Conservation (phyloP, 23 tunicate genomes). For the Halocynthia aurantium region DNA sequence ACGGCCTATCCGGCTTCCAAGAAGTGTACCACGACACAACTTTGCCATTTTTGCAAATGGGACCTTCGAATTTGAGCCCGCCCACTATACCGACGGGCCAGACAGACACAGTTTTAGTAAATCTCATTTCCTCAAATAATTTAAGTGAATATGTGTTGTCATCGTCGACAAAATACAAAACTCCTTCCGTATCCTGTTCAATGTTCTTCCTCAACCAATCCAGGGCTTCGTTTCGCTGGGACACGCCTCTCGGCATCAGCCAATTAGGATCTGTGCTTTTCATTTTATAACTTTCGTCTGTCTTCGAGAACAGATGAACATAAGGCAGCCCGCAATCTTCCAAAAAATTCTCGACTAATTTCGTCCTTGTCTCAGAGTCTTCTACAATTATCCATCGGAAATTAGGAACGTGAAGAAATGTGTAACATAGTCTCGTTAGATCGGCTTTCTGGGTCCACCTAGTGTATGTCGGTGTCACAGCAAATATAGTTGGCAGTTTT, state of each 20-base stretch:
- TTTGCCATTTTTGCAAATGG: conserved; percentile 57
- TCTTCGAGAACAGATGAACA: conserved; percentile 69
- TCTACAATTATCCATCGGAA: conserved; percentile 93
- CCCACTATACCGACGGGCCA: conserved; percentile 97
- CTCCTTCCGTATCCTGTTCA: conserved; percentile 23
- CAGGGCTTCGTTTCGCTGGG: conserved; percentile 78
- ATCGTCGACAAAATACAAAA: conserved; percentile 89
- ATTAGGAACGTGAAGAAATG: conserved; percentile 84
- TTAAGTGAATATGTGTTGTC: conserved; percentile 82
- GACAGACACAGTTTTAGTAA: conserved; percentile 45
- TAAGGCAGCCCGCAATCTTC: conserved; percentile 40
- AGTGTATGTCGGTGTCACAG: conserved; percentile 90
- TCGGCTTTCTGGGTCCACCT: conserved; percentile 98
- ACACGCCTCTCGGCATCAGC: conserved; percentile 91
- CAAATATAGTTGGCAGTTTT: conserved; percentile 51
- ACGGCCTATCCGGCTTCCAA: conserved; percentile 95
- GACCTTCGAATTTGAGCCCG: conserved; percentile 91
- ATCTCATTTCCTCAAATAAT: conserved; percentile 83
- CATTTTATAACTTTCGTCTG: conserved; percentile 55
- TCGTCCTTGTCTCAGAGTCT: conserved; percentile 68
- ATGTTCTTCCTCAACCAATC: conserved; percentile 59
- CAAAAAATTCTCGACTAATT: conserved; percentile 55
- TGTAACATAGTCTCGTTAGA: conserved; percentile 69
- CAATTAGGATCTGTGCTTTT: conserved; percentile 82
- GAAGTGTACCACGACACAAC: conserved; percentile 78